These are phyloP conservation scores for Elephas maximus DNA, from an alignment of 2,113 vertebrate genomes.

Conservation along the genomic window DNA sequence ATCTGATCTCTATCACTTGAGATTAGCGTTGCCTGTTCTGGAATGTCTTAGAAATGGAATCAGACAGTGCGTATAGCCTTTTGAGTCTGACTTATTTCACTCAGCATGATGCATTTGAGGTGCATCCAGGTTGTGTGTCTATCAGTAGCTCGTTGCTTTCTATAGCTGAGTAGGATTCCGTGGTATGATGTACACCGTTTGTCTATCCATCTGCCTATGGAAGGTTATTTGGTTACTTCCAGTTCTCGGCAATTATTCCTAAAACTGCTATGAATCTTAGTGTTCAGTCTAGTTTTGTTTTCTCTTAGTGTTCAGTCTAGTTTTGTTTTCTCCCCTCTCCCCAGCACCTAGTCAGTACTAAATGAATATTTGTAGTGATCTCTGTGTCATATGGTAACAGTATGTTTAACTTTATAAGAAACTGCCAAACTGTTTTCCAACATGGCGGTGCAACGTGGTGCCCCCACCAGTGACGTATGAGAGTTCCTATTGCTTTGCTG, in stretches of 20 bases:
- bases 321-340: not conserved
- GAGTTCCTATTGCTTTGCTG: fast-evolving
- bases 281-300: no score
- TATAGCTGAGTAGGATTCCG: not conserved
- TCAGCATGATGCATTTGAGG: fast-evolving
- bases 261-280: no score
- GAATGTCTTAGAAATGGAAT: not conserved
- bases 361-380: not conserved
- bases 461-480: fast-evolving
- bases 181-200: no score
- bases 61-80: no score
- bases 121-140: fast-evolving
- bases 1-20: not conserved
- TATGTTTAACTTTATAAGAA: no score
- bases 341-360: fast-evolving
- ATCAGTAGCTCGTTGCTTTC: no score
- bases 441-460: fast-evolving
- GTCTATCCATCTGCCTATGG: no score
- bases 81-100: not conserved
- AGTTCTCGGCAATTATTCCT: no score
- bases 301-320: no score
- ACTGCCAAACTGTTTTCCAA: not conserved
- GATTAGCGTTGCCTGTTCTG: not conserved
- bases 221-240: not conserved
- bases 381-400: no score